phyloP scores from a whole-genome alignment of 2,113 vertebrate species.

The Pituophis catenifer region DNA sequence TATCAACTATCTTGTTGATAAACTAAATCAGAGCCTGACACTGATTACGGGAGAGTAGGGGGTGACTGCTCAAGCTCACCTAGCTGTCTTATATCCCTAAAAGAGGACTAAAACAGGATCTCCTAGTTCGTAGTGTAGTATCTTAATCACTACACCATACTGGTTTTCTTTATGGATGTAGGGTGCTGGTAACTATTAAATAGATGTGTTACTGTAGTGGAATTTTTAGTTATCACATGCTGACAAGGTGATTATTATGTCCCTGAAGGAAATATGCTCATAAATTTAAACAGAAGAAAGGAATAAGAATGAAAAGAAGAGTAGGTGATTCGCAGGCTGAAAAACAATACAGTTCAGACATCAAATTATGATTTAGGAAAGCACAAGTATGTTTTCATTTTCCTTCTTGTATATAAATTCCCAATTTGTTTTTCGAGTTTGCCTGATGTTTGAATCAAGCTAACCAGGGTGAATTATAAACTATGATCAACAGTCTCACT shows the following conservation, averaged over 20 bases:
- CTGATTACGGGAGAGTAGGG: neutral
- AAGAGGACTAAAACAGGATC: neutral
- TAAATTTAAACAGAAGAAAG: constrained; percentile 6
- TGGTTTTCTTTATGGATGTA: neutral
- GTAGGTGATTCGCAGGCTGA: constrained; percentile 16
- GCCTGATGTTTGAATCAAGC: neutral
- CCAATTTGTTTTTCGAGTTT: neutral
- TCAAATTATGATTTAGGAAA: neutral
- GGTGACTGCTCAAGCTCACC: neutral
- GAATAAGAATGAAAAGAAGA: constrained; percentile 16
- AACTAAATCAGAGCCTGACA: neutral
- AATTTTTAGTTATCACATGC: neutral
- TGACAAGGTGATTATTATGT: neutral
- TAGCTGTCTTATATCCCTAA: neutral
- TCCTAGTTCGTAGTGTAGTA: neutral
- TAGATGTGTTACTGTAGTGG: neutral
- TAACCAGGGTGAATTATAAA: neutral
- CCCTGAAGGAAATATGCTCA: constrained; percentile 11
- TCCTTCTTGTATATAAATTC: neutral
- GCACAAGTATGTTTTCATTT: neutral
- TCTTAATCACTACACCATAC: neutral
- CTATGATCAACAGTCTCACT: neutral
- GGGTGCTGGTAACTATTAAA: constrained; percentile 4
- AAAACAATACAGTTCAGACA: neutral
- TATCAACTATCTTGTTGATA: neutral